Base-by-base conservation (phyloP, 2,113 vertebrate species). In the Sebastes fasciatus region DNA sequence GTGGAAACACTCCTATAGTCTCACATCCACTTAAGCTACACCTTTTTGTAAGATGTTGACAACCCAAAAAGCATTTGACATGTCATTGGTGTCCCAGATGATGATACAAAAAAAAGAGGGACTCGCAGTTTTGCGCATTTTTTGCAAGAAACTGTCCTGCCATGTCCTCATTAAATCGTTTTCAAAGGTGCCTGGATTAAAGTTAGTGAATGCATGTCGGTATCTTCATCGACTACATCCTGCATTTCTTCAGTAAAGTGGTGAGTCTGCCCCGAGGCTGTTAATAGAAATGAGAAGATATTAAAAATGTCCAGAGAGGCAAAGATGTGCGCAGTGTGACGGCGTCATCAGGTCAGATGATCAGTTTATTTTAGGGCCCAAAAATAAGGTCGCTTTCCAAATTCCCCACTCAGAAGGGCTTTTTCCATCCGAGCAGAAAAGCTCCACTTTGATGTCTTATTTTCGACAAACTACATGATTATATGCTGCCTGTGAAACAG, bases 331-430 rank as follows among this genome's bases (percentile, higher is more conserved):
- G 84, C 80, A 83, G 86, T 80, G 80, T 81, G 79, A 85, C 75
- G 6, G 61, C 89, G 66, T 94, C 92, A 88, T 79, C 85, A 64
- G 8, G 78, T 91, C 90, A 92, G 89, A 90, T 91, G 90, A 85
- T 78, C 52, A 42, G 89, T 93, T 34, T 94, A 94, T 94, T 94
- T 94, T 93, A 86, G 80, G 94, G 80, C 73, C 61, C 23, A 16
- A 84, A 90, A 94, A 91, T 74, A 93, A 94, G 94, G 94, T 94
- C 92, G 48, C 87, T 86, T 64, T 84, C 45, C 48, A 71, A 42
- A 77, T 66, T 72, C 14, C 5, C 58, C 57, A 42, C 23, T 77
- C 4, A 75, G 34, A 66, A 67, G 51, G 42, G 48, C 52, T 71
- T 77, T 76, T 83, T 77, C 60, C 51, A 42, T 6, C n/a, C 4